Conservation (phyloP, 2,888 invertebrate species). For the Helobdella robusta region DNA sequence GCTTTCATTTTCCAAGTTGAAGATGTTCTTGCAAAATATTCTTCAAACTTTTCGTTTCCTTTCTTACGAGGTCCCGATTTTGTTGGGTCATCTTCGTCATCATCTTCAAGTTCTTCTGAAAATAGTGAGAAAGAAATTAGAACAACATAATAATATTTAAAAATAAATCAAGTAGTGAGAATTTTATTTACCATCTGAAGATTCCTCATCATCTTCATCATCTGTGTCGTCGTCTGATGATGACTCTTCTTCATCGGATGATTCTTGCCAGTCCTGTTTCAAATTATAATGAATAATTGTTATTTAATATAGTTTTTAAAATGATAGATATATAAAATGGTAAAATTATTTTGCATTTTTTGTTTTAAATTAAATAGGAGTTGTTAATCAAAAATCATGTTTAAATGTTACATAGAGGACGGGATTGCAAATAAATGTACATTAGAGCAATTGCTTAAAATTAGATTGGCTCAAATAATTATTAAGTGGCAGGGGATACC, state of each 20-base stretch:
- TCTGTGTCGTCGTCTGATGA: slow-evolving; percentile 8
- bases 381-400: no score
- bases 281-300: neutral
- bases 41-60: slow-evolving; percentile 10
- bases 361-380: no score
- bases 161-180: no score
- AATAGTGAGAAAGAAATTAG: neutral
- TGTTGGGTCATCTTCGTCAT: slow-evolving; percentile 10
- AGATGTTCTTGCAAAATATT: slow-evolving; percentile 42
- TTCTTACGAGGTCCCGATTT: slow-evolving; percentile 21
- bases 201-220: slow-evolving; percentile 19
- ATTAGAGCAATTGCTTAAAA: no score
- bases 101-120: neutral
- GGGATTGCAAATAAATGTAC: no score
- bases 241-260: slow-evolving; percentile 15
- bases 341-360: no score
- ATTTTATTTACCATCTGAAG: neutral
- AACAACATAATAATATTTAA: no score
- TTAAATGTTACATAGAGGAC: no score
- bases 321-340: neutral
- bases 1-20: slow-evolving; percentile 44
- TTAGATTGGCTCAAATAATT: no score
- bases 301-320: neutral
- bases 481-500: no score
- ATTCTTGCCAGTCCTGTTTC: slow-evolving; percentile 24